Evolutionary conservation across 2,797 vertebrate genomes (phyloP), one percentile per base, ranked within the genome.

Genomic region (Sitta carolinensis): DNA sequence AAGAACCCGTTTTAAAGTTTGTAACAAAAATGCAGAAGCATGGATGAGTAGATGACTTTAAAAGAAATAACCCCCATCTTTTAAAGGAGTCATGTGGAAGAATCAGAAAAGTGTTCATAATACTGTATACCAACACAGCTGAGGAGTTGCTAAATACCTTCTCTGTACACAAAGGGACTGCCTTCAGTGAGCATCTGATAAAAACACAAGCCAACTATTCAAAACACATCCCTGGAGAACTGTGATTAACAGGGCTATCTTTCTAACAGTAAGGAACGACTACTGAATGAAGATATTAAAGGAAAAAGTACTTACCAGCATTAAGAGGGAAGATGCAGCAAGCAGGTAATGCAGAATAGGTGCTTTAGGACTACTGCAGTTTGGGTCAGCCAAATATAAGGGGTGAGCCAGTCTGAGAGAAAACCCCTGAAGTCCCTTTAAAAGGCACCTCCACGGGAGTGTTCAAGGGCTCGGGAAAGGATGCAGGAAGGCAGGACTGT

Each of bases 61-160:
- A 70, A 73, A 59, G n/a, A 61, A 48, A n/a, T 4, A 42, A 27
- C 11, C 2, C 12, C 34, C 34, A 81, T 77, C 61, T 87, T 95
- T 91, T 59, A 81, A 78, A 10, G 61, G 36, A 85, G 42, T 70
- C 50, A 22, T 1, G 0, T 42, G 27, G 89, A 73, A 81, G 32
- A 78, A 81, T 36, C 2, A 7, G 40, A 17, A 43, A 83, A 89
- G 40, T n/a, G 51, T 78, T 92, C 66, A 75, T 92, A 95, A 95
- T 92, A 95, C 95, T 97, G 95, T 42, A 91, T 73, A 66, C 43
- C 73, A 83, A 48, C 64, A 72, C 66, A 93, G 89, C 79, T 58
- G 32, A 88, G 51, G 62, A 80, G 87, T 92, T 79, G 94, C 40
- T 89, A 62, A 84, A 79, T 43, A 84, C 84, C 91, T 93, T 85